Percentiles rank a stretch among this genome's conserved stretches.
Evolutionary conservation across 2,113 vertebrate species (phyloP).

Genomic region (Ailuropoda melanoleuca): DNA sequence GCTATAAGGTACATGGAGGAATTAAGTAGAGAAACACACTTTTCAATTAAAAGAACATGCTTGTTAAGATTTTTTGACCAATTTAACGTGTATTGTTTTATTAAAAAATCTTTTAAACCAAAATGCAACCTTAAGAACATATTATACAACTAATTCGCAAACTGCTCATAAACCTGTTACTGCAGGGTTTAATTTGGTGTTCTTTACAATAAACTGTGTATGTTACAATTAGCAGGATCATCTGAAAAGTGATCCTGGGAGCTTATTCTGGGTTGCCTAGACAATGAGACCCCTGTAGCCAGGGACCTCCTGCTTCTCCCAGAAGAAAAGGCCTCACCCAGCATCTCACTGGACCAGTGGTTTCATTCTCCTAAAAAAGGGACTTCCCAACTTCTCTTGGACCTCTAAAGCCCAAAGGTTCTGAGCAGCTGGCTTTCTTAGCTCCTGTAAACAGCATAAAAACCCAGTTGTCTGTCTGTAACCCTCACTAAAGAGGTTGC

Average conservation of each 20-base stretch:
- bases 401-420: not conserved
- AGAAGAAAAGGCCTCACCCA: not conserved
- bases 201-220: not conserved
- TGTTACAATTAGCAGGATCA: not conserved
- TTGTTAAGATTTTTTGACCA: constrained; percentile 22
- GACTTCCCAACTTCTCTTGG: not conserved
- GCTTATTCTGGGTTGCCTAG: not conserved
- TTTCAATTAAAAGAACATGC: constrained; percentile 7
- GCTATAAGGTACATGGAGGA: not conserved
- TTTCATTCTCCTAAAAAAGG: not conserved
- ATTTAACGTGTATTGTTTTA: not conserved
- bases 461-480: not conserved
- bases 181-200: not conserved
- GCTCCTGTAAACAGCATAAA: not conserved
- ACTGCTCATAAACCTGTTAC: not conserved
- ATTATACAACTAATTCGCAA: not conserved
- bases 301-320: not conserved
- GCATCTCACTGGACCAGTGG: not conserved
- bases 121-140: not conserved
- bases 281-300: not conserved
- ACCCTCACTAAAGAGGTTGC: not conserved
- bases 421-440: not conserved
- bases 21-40: not conserved
- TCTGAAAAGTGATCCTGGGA: not conserved
- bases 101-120: constrained; percentile 5